phyloP scores from a whole-genome alignment of 2,797 vertebrate species.

The Notolepis coatsorum region DNA sequence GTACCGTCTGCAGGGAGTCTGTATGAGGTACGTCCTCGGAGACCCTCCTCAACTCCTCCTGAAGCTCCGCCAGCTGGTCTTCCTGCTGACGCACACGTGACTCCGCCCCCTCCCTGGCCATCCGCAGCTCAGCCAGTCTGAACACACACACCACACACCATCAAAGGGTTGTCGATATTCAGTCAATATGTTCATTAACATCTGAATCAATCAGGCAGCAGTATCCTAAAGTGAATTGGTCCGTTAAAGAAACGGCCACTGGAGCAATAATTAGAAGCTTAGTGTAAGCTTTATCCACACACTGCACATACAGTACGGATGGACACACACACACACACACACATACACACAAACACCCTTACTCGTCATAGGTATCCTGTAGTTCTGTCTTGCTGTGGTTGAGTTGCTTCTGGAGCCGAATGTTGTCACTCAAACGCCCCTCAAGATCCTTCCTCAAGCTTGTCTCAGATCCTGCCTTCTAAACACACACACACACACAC shows the following conservation, averaged over 20 bases:
- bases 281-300: constrained; percentile 6
- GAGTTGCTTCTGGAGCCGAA: constrained; percentile 78
- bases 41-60: constrained; percentile 83
- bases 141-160: not conserved
- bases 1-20: constrained; percentile 82
- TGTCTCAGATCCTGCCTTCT: constrained; percentile 50
- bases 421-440: constrained; percentile 70
- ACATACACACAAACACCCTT: constrained; percentile 58
- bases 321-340: not conserved
- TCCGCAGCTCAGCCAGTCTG: constrained; percentile 82
- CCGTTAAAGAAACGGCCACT: too few species aligned
- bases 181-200: not conserved
- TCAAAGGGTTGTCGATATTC: not conserved
- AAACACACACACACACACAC: constrained; percentile 17
- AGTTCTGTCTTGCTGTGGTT: constrained; percentile 81
- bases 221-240: too few species aligned
- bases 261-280: not conserved
- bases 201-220: not conserved
- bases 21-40: constrained; percentile 62
- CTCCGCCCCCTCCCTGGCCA: constrained; percentile 81
- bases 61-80: constrained; percentile 83
- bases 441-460: constrained; percentile 71
- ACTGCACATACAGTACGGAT: not conserved
- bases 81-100: constrained; percentile 79
- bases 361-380: constrained; percentile 86